Conservation (phyloP, 2,113 vertebrate species). For the Trematomus loennbergii region DNA sequence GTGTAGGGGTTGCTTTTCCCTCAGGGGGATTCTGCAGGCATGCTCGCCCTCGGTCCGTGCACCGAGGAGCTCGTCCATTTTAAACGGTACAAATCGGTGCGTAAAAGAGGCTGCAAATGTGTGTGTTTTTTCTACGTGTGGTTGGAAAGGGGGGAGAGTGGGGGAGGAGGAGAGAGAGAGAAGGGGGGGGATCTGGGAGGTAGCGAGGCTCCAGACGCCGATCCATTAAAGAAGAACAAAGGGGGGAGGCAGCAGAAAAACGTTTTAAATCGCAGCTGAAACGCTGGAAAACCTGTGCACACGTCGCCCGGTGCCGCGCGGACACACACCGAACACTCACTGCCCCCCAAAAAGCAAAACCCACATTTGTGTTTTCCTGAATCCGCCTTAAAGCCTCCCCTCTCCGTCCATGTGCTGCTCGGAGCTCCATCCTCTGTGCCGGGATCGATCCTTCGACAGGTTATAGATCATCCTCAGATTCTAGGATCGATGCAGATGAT, state of each 20-base stretch:
- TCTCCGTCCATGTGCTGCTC: no score
- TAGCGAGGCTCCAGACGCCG: slow-evolving; percentile 68
- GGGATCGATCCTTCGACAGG: neutral
- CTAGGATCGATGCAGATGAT: no score
- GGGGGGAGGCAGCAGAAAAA: slow-evolving; percentile 53
- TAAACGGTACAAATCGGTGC: neutral
- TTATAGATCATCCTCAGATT: neutral
- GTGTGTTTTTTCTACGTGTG: slow-evolving; percentile 49
- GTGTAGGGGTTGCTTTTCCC: slow-evolving; percentile 31
- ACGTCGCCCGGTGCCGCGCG: neutral
- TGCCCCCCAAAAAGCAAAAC: no score
- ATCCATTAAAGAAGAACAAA: slow-evolving; percentile 81
- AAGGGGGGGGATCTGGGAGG: slow-evolving; percentile 40
- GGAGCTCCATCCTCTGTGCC: no score
- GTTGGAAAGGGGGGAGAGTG: slow-evolving; percentile 5
- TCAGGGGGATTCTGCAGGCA: slow-evolving; percentile 1
- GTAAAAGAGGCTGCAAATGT: slow-evolving; percentile 19
- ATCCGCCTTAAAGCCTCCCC: no score
- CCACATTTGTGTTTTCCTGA: no score
- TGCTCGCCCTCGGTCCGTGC: neutral
- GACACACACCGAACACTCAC: no score
- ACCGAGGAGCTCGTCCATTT: neutral
- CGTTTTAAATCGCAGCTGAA: neutral
- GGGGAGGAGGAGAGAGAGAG: slow-evolving; percentile 8
- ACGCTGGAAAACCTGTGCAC: neutral